Percentiles rank a stretch among this genome's conserved stretches.
Conservation (phyloP, 2,113 vertebrate species). For the Hylia prasina region DNA sequence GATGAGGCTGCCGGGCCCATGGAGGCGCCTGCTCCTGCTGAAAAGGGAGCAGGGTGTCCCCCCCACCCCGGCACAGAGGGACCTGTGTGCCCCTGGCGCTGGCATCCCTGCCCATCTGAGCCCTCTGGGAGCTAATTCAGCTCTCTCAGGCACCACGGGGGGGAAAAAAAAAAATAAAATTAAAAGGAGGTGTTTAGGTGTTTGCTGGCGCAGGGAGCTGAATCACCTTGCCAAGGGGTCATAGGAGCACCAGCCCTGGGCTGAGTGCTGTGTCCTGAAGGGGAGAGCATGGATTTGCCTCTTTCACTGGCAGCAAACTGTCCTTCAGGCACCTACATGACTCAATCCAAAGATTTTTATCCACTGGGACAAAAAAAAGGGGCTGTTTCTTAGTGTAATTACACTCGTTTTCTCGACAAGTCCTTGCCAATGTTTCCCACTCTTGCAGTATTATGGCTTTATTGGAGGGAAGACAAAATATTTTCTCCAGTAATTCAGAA, state of each 20-base stretch:
- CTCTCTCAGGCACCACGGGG: not conserved
- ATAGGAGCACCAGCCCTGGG: not conserved
- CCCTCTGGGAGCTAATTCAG: not conserved
- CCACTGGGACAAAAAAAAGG: not conserved
- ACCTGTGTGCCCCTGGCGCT: accelerated
- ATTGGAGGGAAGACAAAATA: not conserved
- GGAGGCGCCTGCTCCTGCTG: not conserved
- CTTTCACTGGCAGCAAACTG: not conserved
- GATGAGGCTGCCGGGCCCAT: not conserved
- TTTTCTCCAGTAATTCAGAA: not conserved
- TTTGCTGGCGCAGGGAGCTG: not conserved
- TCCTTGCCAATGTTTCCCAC: not conserved
- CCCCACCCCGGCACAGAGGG: accelerated
- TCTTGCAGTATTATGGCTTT: not conserved
- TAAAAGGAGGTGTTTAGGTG: not conserved
- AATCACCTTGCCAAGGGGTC: not conserved
- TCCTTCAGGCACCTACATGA: not conserved
- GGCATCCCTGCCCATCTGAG: not conserved
- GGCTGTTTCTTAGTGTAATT: not conserved
- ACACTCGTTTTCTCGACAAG: not conserved
- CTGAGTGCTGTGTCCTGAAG: not conserved
- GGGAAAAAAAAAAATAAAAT: accelerated
- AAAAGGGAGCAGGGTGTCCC: not conserved
- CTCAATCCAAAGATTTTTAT: not conserved
- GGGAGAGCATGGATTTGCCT: not conserved